These are phyloP conservation scores for Hozukius guyotensis DNA, from an alignment of 2,797 vertebrate species.

Conservation along the genomic window DNA sequence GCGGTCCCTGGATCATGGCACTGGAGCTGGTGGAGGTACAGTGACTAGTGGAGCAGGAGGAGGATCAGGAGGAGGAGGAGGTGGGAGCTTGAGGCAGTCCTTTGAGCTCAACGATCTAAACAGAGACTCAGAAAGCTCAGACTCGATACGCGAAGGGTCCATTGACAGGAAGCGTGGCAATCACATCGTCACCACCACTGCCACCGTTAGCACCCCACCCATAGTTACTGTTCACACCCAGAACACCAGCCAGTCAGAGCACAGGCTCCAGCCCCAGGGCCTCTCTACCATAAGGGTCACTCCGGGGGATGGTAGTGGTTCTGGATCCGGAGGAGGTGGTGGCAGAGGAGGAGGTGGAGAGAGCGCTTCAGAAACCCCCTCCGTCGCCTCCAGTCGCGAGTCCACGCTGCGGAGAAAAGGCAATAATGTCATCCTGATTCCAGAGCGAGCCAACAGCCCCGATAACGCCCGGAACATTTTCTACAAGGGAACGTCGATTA, in stretches of 20 bases:
- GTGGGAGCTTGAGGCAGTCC: conserved; percentile 86
- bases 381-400: conserved; percentile 92
- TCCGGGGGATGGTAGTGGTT: conserved; percentile 87
- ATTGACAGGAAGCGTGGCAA: conserved; percentile 90
- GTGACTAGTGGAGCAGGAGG: conserved; percentile 19
- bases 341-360: conserved; percentile 63
- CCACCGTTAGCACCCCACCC: conserved; percentile 67
- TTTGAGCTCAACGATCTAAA: conserved; percentile 96
- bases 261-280: conserved; percentile 84
- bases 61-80: conserved; percentile 64
- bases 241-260: conserved; percentile 79
- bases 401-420: conserved; percentile 93
- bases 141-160: conserved; percentile 89
- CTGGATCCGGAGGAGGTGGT: conserved; percentile 52
- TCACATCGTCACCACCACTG: conserved; percentile 59
- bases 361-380: conserved; percentile 87
- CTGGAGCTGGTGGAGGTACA: conserved; percentile 30
- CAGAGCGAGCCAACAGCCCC: conserved; percentile 94
- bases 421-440: conserved; percentile 92
- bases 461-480: conserved; percentile 96
- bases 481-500: conserved; percentile 96
- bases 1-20: conserved; percentile 89
- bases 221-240: conserved; percentile 78
- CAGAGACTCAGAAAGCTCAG: conserved; percentile 93
- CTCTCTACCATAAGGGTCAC: conserved; percentile 95